Evolutionary conservation across 2,888 invertebrate genomes (phyloP), one percentile per base, ranked within the genome.

Genomic region (Panopea generosa): DNA sequence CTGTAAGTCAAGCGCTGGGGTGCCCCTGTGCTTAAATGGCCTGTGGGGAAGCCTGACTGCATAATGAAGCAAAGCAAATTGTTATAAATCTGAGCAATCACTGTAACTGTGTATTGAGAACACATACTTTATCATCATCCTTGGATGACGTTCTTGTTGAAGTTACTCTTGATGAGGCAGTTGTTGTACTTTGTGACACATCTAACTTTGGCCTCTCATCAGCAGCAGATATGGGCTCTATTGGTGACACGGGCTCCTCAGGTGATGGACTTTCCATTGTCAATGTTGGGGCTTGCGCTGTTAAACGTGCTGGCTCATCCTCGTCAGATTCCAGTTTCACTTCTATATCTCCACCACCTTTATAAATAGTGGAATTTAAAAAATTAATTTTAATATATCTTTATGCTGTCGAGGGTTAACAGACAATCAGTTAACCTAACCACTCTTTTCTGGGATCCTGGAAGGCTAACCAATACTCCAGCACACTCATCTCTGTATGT

Each of bases 261-360:
- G 47, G 50, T 4, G 45, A 20, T 18, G 52, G 52, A 16, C 52
- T 52, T 40, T 66, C 70, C 65, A 52, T 43, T 27, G 27, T 70
- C 27, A 52, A 43, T 29, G 55, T 66, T 7, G 62, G 69, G 49
- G 72, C 72, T 53, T 67, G 74, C n/a, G 47, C 52, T 22, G 65
- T 70, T 62, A 47, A 4, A 9, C 16, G 24, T 4, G 59, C 68
- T 50, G 56, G 65, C 43, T 45, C 57, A 43, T 60, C 61, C 40
- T 78, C 70, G 16, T 67, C 33, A 22, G 61, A 50, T 27, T 68
- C 67, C 20, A 75, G 65, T 11, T 85, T 87, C 11, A 90, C 86
- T 56, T 90, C 90, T 22, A 87, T 83, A 18, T 83, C 82, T 26
- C 78, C 84, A 38, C 80, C 87, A 38, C 80, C 87, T 86, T 40